These are phyloP conservation scores for Egretta garzetta DNA, from an alignment of 2,113 vertebrate genomes.

Conservation along the genomic window DNA sequence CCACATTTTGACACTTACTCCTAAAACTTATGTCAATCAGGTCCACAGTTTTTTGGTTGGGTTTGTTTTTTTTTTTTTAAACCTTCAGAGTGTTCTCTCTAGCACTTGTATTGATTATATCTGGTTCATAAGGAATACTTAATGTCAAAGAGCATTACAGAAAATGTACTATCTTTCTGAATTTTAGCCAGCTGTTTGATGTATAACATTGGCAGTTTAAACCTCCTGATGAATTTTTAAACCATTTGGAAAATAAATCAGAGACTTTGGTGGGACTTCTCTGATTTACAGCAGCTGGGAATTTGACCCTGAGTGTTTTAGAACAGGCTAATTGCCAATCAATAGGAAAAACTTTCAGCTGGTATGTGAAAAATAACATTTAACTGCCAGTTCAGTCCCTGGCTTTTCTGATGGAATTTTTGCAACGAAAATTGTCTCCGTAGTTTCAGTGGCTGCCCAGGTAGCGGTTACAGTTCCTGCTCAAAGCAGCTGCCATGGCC, in stretches of 20 bases:
- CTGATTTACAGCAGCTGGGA: background rate
- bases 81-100: background rate
- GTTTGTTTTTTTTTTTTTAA: background rate
- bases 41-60: background rate
- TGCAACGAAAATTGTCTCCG: background rate
- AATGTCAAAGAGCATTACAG: background rate
- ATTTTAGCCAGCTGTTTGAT: slow-evolving; percentile 12
- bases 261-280: background rate
- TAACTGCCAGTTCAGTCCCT: background rate
- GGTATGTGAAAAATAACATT: background rate
- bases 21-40: background rate
- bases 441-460: background rate
- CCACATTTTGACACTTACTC: background rate
- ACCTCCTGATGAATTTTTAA: slow-evolving; percentile 6
- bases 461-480: background rate
- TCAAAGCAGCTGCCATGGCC: background rate
- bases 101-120: background rate
- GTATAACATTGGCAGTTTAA: background rate
- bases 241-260: slow-evolving; percentile 2
- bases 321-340: slow-evolving; percentile 9
- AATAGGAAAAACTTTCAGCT: background rate
- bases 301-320: background rate
- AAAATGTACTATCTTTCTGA: background rate
- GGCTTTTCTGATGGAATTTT: background rate
- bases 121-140: background rate